Evolutionary conservation across 2,113 vertebrate species (phyloP), one percentile per base, ranked within the genome.

Genomic region (Triplophysa siluroides): DNA sequence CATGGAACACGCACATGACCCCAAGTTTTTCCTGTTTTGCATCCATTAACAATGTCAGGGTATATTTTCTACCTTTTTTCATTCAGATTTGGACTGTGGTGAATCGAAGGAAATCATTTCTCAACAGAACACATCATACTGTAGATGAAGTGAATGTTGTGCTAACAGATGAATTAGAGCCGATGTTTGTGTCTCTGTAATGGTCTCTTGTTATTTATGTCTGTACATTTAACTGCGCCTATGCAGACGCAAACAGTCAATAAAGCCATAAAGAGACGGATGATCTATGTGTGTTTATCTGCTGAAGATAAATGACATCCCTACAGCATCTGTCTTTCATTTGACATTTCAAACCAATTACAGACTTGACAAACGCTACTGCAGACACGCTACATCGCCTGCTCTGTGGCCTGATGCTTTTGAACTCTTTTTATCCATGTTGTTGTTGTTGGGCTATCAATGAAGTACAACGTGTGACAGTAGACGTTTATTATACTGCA

Each of bases 121-220:
- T 45, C 10, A 11, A 45, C 43, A 45, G 43, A 45, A 38, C 33
- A 38, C 33, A 7, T 38, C 33, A 8, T 38, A 38, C 33, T 38
- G 33, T 38, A 38, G 33, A 38, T 38, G 13, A 52, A 52, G 16
- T 69, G 73, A 83, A 82, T 77, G 82, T 86, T 58, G 75, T 83
- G 77, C 78, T 61, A 80, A 74, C 41, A 86, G 83, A 88, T 85
- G 85, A 79, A 88, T 85, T 78, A 81, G 4, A 10, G 67, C 54
- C n/a, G 24, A 76, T 58, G 24, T 52, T 67, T 79, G 71, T 52
- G 71, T 29, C 41, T 23, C 63, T 76, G 70, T 81, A 80, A 83
- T 78, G 23, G 29, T 56, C 21, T 29, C 21, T 80, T 80, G 74
- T 80, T 75, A 86, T 84, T 79, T 78, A 69, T 38, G 41, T 23